phyloP scores from a whole-genome alignment of 2,797 vertebrate genomes.

The Peromyscus nudipes region DNA sequence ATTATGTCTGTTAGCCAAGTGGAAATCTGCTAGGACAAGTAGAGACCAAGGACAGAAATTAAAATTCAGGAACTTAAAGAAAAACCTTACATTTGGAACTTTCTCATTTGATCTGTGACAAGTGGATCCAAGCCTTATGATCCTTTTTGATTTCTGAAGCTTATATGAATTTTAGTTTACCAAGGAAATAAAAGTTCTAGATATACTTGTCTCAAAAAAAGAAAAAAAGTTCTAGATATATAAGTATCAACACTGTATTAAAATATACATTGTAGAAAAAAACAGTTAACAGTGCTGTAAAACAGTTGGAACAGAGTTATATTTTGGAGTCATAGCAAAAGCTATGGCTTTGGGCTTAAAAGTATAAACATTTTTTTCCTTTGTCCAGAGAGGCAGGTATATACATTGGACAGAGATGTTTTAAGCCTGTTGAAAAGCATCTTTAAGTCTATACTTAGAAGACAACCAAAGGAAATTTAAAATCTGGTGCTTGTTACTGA shows the following conservation, averaged over 20 bases:
- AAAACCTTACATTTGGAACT: not conserved
- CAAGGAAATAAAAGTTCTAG: not conserved
- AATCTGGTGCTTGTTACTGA: not conserved
- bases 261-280: not conserved
- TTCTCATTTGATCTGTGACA: not conserved
- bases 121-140: not conserved
- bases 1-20: not conserved
- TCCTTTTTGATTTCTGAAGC: not conserved
- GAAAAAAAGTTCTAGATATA: not conserved
- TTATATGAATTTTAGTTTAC: not conserved
- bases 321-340: not conserved
- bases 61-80: not conserved
- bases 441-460: not conserved
- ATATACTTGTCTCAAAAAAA: not conserved
- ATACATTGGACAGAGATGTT: not conserved
- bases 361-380: not conserved
- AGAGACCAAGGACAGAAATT: not conserved
- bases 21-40: not conserved
- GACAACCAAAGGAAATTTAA: not conserved
- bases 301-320: not conserved
- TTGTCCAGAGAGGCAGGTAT: not conserved
- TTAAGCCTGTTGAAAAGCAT: not conserved
- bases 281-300: not conserved
- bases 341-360: not conserved
- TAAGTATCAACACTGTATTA: not conserved